phyloP scores from a whole-genome alignment of 2,888 invertebrate genomes.

The Mythimna albipuncta region DNA sequence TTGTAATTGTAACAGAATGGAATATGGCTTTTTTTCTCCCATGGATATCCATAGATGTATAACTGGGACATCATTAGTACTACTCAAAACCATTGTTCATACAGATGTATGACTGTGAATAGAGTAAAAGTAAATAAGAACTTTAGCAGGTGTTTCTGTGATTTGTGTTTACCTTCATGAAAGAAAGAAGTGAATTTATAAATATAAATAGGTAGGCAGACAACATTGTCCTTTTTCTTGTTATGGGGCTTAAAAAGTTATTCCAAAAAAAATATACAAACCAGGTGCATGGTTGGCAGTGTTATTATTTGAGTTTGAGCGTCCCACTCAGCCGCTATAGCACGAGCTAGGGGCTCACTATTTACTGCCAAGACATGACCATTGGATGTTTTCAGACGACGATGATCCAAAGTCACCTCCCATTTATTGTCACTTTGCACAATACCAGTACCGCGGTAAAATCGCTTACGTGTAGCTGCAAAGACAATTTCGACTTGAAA shows the following conservation, averaged over 20 bases:
- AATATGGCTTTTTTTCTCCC: too few species aligned
- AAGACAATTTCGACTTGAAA: conserved; percentile 30
- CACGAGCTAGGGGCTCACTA: conserved; percentile 97
- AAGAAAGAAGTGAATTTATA: background rate
- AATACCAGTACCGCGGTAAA: conserved; percentile 94
- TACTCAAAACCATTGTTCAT: background rate
- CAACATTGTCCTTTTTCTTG: background rate
- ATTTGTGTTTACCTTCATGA: background rate
- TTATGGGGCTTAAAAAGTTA: background rate
- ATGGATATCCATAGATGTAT: too few species aligned
- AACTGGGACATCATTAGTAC: background rate
- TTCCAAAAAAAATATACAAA: conserved; percentile 78
- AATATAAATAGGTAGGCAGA: background rate
- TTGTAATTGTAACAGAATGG: too few species aligned
- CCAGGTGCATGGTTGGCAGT: conserved; percentile 97
- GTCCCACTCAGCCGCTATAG: conserved; percentile 98
- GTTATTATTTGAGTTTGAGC: conserved; percentile 95
- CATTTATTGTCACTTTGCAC: conserved; percentile 93
- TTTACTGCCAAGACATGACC: conserved; percentile 94
- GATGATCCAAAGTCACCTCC: conserved; percentile 97
- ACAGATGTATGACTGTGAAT: background rate
- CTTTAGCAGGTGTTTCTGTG: too few species aligned
- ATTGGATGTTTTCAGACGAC: conserved; percentile 97
- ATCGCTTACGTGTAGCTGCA: conserved; percentile 92
- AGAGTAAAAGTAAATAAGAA: background rate